A percentile compares a stretch with the other conserved stretches of the same genome.
phyloP scores from a whole-genome alignment of 2,888 invertebrate species.

The Nomada ruficornis region DNA sequence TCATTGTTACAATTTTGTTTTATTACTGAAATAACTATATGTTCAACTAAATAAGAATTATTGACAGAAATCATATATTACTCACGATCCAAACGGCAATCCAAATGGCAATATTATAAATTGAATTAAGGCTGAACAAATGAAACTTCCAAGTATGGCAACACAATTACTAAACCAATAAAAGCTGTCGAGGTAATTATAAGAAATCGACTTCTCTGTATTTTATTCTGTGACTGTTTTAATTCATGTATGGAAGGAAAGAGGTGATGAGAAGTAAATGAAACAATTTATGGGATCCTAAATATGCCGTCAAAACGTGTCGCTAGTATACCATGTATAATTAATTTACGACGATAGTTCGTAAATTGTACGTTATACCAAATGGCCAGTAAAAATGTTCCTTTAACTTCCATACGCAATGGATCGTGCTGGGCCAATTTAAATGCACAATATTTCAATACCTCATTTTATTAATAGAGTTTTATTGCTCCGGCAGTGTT shows the following conservation, averaged over 20 bases:
- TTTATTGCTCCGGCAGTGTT: neutral
- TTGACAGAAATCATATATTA: no score
- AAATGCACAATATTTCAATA: neutral
- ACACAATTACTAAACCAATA: no score
- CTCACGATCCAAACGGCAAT: neutral
- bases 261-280: neutral
- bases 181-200: no score
- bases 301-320: neutral
- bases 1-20: neutral
- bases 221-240: no score
- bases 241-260: no score
- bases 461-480: neutral
- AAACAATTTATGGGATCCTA: constrained; percentile 16
- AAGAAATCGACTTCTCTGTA: no score
- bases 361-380: constrained; percentile 6
- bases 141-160: neutral
- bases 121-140: neutral
- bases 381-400: neutral
- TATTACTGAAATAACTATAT: neutral
- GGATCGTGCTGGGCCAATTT: neutral
- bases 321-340: neutral
- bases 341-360: constrained; percentile 16
- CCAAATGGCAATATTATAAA: neutral
- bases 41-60: no score
- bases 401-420: constrained; percentile 9